Percentiles rank a stretch among this genome's conserved stretches.
These are phyloP conservation scores for Sturnira hondurensis DNA, from an alignment of 2,113 vertebrate genomes.

Conservation along the genomic window DNA sequence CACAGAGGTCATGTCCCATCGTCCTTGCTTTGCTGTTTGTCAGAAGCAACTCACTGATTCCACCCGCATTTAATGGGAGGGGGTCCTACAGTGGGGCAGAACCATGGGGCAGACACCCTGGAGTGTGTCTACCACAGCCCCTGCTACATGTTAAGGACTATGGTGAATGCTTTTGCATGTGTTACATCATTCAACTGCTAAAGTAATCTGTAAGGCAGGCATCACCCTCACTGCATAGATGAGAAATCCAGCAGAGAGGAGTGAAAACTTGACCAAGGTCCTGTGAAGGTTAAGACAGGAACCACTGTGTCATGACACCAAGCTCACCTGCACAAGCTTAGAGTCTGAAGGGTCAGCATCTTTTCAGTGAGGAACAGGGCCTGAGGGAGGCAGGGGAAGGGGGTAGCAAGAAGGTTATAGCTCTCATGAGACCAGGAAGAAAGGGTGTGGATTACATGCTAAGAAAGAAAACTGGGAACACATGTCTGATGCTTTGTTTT, in stretches of 20 bases:
- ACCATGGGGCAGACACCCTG: neutral
- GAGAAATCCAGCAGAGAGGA: neutral
- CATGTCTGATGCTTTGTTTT: constrained; percentile 15
- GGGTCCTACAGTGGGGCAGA: neutral
- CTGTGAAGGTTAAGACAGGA: neutral
- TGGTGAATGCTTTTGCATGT: neutral
- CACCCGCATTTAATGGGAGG: neutral
- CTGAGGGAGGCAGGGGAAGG: neutral
- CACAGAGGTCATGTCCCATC: neutral
- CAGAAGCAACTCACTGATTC: neutral
- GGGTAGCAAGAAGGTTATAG: fast-evolving
- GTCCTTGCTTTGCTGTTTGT: neutral
- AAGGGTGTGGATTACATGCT: neutral
- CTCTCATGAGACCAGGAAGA: neutral
- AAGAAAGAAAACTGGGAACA: neutral
- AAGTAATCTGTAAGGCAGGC: neutral
- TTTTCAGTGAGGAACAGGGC: neutral
- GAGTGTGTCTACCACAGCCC: neutral
- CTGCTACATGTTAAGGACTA: neutral
- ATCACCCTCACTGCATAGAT: neutral
- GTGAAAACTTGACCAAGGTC: neutral
- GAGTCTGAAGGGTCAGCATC: neutral
- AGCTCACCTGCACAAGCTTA: neutral
- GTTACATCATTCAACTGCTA: neutral
- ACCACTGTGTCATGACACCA: neutral